phyloP scores from a whole-genome alignment of 2,113 vertebrate genomes.

The Bujurquina vittata region DNA sequence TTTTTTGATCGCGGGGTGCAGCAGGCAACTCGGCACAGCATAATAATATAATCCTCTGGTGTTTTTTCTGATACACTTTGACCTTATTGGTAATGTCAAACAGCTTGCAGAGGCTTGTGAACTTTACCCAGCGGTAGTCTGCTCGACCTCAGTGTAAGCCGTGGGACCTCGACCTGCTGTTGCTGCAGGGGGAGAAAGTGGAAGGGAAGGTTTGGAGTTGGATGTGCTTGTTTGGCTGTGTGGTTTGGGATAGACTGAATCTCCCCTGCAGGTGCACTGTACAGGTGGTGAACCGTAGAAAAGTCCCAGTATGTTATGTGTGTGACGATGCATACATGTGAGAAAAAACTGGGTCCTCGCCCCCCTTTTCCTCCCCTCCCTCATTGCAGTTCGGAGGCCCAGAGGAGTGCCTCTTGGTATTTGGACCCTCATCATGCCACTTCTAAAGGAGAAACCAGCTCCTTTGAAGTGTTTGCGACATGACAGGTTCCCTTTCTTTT shows the following conservation, averaged over 20 bases:
- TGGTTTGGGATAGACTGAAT: constrained; percentile 61
- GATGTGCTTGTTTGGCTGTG: constrained; percentile 63
- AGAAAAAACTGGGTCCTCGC: constrained; percentile 64
- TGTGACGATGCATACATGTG: constrained; percentile 22
- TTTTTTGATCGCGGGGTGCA: constrained; percentile 25
- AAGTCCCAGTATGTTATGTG: constrained; percentile 10
- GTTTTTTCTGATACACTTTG: constrained; percentile 73
- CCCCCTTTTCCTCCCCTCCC: constrained; percentile 28
- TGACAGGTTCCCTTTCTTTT: constrained; percentile 83
- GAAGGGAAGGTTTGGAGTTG: constrained; percentile 54
- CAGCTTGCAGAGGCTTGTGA: constrained; percentile 77
- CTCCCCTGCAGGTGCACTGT: constrained; percentile 61
- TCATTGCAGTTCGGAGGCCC: constrained; percentile 52
- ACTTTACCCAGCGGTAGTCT: constrained; percentile 76
- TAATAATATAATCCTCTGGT: constrained; percentile 68
- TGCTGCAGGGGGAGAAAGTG: constrained; percentile 55
- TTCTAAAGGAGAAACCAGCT: constrained; percentile 77
- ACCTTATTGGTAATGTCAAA: constrained; percentile 81
- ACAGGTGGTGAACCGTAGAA: constrained; percentile 65
- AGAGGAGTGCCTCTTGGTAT: constrained; percentile 72
- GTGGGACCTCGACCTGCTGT: constrained; percentile 72
- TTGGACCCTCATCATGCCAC: constrained; percentile 78
- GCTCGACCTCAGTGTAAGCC: constrained; percentile 61
- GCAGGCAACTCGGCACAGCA: constrained; percentile 30
- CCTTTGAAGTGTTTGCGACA: constrained; percentile 84